These are phyloP conservation scores for Enteromius afrohamiltoni DNA, from an alignment of 2,797 vertebrate species.

Conservation along the genomic window DNA sequence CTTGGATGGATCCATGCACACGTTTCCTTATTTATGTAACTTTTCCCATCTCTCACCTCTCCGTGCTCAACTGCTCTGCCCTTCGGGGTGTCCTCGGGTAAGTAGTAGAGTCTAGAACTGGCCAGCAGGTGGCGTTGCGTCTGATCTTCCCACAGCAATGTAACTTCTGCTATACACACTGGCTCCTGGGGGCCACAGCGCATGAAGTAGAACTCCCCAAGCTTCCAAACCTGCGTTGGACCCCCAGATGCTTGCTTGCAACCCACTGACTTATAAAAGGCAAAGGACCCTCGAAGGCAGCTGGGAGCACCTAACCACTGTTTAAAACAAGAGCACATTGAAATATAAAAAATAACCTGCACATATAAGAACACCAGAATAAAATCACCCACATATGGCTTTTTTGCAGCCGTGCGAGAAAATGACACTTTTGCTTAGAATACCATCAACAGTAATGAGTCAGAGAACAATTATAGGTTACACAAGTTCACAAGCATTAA, in stretches of 20 bases:
- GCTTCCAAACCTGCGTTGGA: slow-evolving; percentile 73
- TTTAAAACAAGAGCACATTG: background rate
- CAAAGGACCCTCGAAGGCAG: slow-evolving; percentile 80
- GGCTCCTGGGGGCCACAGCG: slow-evolving; percentile 80
- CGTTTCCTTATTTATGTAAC: background rate
- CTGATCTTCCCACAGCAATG: slow-evolving; percentile 83
- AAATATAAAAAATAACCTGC: background rate
- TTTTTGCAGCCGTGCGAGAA: background rate
- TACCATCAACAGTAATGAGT: background rate
- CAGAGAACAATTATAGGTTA: background rate
- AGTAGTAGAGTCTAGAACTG: slow-evolving; percentile 81
- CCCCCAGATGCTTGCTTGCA: slow-evolving; percentile 64
- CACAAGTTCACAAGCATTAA: background rate
- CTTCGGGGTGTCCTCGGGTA: slow-evolving; percentile 82
- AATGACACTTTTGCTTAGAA: background rate
- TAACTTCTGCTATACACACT: slow-evolving; percentile 81
- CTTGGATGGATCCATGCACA: background rate
- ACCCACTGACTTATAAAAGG: slow-evolving; percentile 84
- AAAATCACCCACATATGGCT: background rate
- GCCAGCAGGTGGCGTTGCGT: slow-evolving; percentile 78
- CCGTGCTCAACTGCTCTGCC: slow-evolving; percentile 80
- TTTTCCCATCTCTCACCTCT: slow-evolving; percentile 70
- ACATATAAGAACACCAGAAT: background rate
- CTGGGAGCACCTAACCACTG: slow-evolving; percentile 83
- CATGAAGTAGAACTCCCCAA: slow-evolving; percentile 83